phyloP scores from a whole-genome alignment of 2,797 vertebrate genomes.

The Protosalanx chinensis region DNA sequence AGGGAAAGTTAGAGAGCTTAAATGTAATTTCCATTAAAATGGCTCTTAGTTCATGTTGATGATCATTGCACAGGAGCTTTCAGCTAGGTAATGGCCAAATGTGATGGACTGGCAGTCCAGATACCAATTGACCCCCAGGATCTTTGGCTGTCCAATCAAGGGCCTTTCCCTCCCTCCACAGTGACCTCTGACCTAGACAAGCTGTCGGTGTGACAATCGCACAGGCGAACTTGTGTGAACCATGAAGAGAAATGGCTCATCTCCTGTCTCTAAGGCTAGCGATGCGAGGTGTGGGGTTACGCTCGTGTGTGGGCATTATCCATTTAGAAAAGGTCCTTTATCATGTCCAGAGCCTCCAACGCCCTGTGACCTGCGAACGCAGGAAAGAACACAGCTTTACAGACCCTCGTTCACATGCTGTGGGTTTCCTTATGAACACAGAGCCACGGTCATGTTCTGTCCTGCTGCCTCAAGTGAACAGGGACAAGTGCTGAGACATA shows the following conservation, averaged over 20 bases:
- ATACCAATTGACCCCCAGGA: conserved; percentile 38
- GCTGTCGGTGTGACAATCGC: no score
- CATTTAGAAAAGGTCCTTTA: neutral
- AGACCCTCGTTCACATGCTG: no score
- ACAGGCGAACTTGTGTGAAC: no score
- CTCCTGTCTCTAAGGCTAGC: neutral
- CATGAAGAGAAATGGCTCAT: no score
- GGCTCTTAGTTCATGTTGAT: conserved; percentile 15
- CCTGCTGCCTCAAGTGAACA: no score
- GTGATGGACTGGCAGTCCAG: conserved; percentile 36
- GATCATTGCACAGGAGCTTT: conserved; percentile 38
- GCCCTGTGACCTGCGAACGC: no score
- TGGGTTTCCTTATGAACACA: no score
- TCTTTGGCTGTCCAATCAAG: neutral
- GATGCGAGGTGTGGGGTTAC: neutral
- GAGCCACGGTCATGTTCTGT: no score
- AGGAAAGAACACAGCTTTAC: no score
- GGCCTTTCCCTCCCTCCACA: neutral
- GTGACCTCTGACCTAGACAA: no score
- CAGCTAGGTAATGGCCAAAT: conserved; percentile 32
- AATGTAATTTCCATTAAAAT: conserved; percentile 15
- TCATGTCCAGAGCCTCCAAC: neutral
- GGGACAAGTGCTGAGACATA: no score
- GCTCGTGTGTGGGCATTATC: neutral
- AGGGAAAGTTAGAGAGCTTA: conserved; percentile 22